Evolutionary conservation across 2,888 invertebrate genomes (phyloP).

Genomic region (Drosophila meridiana): DNA sequence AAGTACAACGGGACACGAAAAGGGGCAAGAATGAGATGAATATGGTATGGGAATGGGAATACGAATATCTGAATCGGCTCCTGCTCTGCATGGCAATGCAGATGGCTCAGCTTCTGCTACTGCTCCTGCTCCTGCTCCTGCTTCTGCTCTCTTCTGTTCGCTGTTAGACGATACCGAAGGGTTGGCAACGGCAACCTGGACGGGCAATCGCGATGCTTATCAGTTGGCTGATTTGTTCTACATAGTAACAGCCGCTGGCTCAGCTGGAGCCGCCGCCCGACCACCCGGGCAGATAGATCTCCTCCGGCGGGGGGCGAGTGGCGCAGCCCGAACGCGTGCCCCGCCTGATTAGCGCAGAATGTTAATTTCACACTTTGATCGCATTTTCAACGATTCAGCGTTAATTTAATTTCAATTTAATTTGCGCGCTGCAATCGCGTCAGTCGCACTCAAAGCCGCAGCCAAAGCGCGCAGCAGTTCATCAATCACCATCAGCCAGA

Average conservation of each 20-base stretch:
- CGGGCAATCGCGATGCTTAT: constrained; percentile 64
- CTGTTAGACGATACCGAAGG: constrained; percentile 39
- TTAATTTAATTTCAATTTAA: constrained; percentile 81
- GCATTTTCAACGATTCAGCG: constrained; percentile 72
- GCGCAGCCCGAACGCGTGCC: constrained; percentile 60
- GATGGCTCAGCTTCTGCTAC: constrained; percentile 12
- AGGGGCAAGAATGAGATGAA: neutral
- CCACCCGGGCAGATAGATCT: constrained; percentile 13
- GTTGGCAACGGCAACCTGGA: constrained; percentile 38
- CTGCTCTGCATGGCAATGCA: constrained; percentile 28
- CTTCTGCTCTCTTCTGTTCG: constrained; percentile 7
- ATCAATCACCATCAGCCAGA: constrained; percentile 67
- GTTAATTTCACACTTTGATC: constrained; percentile 82
- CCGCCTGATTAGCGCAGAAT: constrained; percentile 79
- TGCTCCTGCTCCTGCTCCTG: constrained; percentile 3
- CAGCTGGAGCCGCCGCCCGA: constrained; percentile 42
- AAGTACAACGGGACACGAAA: constrained; percentile 48
- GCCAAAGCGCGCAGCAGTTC: constrained; percentile 48
- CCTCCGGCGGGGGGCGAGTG: constrained; percentile 20
- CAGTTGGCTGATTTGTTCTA: constrained; percentile 62
- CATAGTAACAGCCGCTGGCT: constrained; percentile 46
- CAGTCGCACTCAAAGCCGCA: constrained; percentile 20
- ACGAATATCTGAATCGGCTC: constrained; percentile 5
- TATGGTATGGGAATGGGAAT: constrained; percentile 12
- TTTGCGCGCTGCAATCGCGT: constrained; percentile 57